Evolutionary conservation across 2,797 vertebrate genomes (phyloP).

Genomic region (Heteromormyrus szaboi): DNA sequence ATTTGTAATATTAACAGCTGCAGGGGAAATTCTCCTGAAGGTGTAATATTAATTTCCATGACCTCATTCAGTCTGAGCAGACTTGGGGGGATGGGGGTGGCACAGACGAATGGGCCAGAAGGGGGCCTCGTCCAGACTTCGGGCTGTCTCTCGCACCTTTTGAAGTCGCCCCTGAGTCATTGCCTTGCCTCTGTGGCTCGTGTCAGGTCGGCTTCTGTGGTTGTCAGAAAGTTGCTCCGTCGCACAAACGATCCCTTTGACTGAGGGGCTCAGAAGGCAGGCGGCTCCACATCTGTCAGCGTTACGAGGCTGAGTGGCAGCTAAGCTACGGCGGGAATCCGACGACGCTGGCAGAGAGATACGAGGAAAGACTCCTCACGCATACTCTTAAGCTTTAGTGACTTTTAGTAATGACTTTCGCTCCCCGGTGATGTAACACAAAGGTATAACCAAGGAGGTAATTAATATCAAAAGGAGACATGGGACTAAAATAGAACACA

Average conservation of each 20-base stretch:
- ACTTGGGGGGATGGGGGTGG: neutral
- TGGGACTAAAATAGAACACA: neutral
- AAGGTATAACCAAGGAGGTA: neutral
- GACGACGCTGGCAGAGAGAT: neutral
- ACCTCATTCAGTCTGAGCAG: neutral
- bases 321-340: neutral
- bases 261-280: neutral
- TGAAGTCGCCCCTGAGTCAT: neutral
- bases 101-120: neutral
- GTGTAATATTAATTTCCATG: constrained; percentile 4
- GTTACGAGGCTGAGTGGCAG: neutral
- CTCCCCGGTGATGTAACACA: neutral
- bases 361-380: neutral
- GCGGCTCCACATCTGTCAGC: neutral
- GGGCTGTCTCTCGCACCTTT: neutral
- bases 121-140: neutral
- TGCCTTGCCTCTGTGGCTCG: neutral
- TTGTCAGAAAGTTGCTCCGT: neutral
- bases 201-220: neutral
- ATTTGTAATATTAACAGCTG: neutral
- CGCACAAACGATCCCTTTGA: neutral
- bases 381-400: neutral
- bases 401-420: neutral
- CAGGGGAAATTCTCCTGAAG: neutral
- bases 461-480: neutral